phyloP scores from a whole-genome alignment of 1,140 invertebrate genomes.

The Nephotettix cincticeps region DNA sequence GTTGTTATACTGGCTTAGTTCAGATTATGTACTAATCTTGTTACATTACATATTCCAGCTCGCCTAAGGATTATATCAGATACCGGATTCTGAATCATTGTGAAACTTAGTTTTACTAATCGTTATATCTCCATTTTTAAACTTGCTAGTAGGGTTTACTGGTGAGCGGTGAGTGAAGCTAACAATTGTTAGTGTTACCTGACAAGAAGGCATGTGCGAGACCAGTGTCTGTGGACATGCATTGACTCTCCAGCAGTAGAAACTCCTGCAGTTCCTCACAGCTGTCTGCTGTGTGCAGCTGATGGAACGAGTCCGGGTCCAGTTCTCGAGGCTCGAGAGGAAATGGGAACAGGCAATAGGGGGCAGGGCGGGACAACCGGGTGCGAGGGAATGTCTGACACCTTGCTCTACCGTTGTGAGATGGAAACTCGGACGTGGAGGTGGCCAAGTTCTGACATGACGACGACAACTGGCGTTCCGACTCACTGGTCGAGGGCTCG shows the following conservation, averaged over 20 bases:
- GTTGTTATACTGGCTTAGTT: too few relatives aligned
- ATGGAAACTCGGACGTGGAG: neutral
- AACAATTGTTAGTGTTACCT: conserved; percentile 32
- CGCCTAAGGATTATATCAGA: too few relatives aligned
- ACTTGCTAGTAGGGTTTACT: too few relatives aligned
- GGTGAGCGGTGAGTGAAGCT: too few relatives aligned
- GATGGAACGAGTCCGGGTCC: conserved; percentile 56
- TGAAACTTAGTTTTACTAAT: too few relatives aligned
- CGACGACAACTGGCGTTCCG: conserved; percentile 31
- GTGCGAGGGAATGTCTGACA: conserved; percentile 56
- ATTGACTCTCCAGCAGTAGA: conserved; percentile 62
- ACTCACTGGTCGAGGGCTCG: conserved; percentile 54
- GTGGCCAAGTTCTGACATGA: conserved; percentile 38
- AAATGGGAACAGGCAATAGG: conserved; percentile 44
- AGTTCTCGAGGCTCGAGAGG: conserved; percentile 60
- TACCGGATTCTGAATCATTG: too few relatives aligned
- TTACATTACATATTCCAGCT: too few relatives aligned
- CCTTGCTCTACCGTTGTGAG: neutral
- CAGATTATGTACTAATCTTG: too few relatives aligned
- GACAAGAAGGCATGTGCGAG: conserved; percentile 50
- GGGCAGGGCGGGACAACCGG: conserved; percentile 48
- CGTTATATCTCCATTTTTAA: too few relatives aligned
- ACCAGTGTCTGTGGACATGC: conserved; percentile 54
- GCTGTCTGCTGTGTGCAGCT: conserved; percentile 60
- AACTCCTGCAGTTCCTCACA: conserved; percentile 66